These are phyloP conservation scores for Monodelphis domestica DNA, from an alignment of 2,797 vertebrate species.

Conservation along the genomic window DNA sequence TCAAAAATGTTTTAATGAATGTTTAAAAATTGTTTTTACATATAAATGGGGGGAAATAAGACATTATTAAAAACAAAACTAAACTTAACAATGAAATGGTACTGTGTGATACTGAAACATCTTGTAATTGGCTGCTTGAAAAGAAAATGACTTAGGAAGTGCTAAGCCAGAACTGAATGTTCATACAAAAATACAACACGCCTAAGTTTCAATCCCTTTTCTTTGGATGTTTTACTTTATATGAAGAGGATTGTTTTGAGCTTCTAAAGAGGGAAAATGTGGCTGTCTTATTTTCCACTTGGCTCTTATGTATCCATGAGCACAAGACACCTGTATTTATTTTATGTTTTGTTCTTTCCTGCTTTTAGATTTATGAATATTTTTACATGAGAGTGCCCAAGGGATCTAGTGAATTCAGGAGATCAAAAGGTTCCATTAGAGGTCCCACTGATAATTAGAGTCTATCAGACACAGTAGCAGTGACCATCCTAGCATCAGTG, in stretches of 20 bases:
- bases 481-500: background rate
- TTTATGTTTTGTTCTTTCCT: background rate
- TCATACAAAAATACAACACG: background rate
- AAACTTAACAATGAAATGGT: too few relatives aligned
- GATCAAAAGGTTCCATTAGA: background rate
- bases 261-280: background rate
- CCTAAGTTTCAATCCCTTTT: background rate
- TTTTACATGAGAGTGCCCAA: background rate
- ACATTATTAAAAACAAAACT: too few relatives aligned
- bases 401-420: background rate
- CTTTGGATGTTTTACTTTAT: background rate
- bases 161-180: background rate
- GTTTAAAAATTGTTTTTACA: too few relatives aligned
- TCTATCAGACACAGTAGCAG: background rate
- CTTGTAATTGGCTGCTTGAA: background rate
- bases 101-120: background rate
- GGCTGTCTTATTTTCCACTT: background rate
- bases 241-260: background rate
- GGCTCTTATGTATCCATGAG: background rate
- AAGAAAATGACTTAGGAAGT: background rate
- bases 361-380: background rate
- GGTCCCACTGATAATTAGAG: background rate
- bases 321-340: background rate
- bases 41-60: too few relatives aligned
- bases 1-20: too few relatives aligned